phyloP scores from a whole-genome alignment of 2,113 vertebrate species.

The Lanius ludovicianus region DNA sequence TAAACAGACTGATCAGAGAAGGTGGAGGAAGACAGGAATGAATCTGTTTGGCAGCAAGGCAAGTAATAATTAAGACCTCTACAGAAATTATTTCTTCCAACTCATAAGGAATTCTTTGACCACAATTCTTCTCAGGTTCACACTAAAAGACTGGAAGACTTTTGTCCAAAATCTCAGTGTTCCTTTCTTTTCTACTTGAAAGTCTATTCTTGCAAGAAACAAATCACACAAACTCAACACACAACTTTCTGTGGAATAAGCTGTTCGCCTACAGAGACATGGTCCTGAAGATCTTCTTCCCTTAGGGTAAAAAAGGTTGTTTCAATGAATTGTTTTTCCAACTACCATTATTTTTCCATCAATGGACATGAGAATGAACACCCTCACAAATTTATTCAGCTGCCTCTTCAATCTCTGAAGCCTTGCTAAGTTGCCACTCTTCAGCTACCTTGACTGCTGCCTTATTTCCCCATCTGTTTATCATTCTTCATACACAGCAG shows the following conservation, averaged over 20 bases:
- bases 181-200: neutral
- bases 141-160: neutral
- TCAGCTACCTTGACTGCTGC: slow-evolving; percentile 33
- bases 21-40: neutral
- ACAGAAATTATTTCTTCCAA: neutral
- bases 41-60: neutral
- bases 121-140: neutral
- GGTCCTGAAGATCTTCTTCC: neutral
- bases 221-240: neutral
- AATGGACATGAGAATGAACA: neutral
- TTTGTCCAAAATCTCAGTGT: neutral
- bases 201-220: neutral
- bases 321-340: neutral
- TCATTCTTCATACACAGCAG: neutral
- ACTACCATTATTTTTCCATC: neutral
- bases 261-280: neutral
- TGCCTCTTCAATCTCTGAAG: slow-evolving; percentile 22
- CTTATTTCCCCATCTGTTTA: slow-evolving; percentile 50
- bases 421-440: neutral
- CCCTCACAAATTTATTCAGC: neutral
- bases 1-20: neutral
- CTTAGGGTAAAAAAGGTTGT: neutral
- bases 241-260: neutral
- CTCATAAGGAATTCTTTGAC: neutral
- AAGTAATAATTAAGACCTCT: neutral